A percentile compares a stretch with the other conserved stretches of the same genome.
These are phyloP conservation scores for Bos taurus DNA, from an alignment of 2,113 vertebrate genomes.

Conservation along the genomic window ARS-UCD2.0 NC_037334.1:16354001-16354500, in stretches of 20 bases:
- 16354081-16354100: neutral
- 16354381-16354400: neutral
- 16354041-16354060: neutral
- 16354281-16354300: neutral
- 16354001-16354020: neutral
- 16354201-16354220: neutral
- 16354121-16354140: neutral
- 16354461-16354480: neutral
- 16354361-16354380: neutral
- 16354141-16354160: neutral
- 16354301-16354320: neutral
- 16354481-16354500: fast-evolving
- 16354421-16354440: neutral
- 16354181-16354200: neutral
- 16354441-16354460: neutral
- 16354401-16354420: neutral
- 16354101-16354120: neutral
- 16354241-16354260: neutral
- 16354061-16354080: neutral
- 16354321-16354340: neutral
- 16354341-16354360: neutral
- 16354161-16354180: neutral
- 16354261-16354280: neutral
- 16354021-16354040: neutral
- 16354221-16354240: neutral